Conservation (phyloP, 2,797 vertebrate genomes). For the Distichodus sexfasciatus region DNA sequence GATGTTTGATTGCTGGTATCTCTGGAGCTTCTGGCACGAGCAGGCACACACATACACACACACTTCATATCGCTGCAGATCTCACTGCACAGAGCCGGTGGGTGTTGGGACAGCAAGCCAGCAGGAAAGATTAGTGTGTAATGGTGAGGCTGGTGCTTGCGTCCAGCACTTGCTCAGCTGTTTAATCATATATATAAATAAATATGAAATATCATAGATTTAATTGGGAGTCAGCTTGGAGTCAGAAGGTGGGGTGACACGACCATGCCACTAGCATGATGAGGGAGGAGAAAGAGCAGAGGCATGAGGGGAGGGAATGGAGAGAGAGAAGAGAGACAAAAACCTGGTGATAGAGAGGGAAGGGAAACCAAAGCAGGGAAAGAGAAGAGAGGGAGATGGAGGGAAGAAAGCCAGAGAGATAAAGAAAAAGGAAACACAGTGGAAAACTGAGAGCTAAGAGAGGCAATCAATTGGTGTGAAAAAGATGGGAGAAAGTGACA, state of each 20-base stretch:
- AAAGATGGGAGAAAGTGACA: background rate
- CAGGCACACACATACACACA: too few species aligned
- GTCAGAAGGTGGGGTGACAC: background rate
- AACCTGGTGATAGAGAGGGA: constrained; percentile 2
- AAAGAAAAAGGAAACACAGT: background rate
- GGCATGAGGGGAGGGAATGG: background rate
- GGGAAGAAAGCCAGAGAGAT: background rate
- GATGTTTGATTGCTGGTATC: too few species aligned
- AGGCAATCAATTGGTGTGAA: background rate
- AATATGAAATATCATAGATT: too few species aligned
- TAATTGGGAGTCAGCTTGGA: too few species aligned
- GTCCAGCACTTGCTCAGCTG: too few species aligned
- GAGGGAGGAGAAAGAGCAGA: background rate
- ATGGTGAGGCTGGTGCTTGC: too few species aligned
- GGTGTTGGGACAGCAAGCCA: too few species aligned
- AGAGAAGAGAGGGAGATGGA: background rate
- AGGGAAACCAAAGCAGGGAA: constrained; percentile 1
- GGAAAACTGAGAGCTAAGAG: background rate
- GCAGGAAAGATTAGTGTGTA: too few species aligned
- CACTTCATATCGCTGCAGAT: too few species aligned
- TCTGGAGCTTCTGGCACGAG: too few species aligned
- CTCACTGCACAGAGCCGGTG: too few species aligned
- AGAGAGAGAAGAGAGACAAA: constrained; percentile 7
- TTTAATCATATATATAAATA: too few species aligned
- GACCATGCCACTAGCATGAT: background rate